Percentiles rank a stretch among this genome's conserved stretches.
Conservation (phyloP, 92 coral and sea anemone genomes). For the Siderastrea siderea region DNA sequence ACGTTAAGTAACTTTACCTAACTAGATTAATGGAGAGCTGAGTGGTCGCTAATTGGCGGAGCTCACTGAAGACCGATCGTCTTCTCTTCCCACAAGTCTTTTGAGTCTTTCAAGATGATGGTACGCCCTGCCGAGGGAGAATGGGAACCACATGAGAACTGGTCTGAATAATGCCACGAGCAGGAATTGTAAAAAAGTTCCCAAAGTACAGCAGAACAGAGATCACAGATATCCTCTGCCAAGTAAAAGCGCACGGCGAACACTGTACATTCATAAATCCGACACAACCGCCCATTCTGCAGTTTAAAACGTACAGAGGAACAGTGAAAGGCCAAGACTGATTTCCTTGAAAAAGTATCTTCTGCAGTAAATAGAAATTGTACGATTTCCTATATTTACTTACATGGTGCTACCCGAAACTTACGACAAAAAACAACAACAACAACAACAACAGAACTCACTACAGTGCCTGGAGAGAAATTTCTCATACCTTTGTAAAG, state of each 20-base stretch:
- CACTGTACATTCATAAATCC: no score
- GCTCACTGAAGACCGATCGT: slow-evolving; percentile 83
- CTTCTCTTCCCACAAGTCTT: slow-evolving; percentile 93
- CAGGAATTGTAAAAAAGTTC: no score
- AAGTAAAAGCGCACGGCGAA: no score
- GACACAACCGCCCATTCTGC: no score
- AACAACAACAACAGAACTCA: neutral
- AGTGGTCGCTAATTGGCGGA: slow-evolving; percentile 49
- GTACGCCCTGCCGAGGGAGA: slow-evolving; percentile 80
- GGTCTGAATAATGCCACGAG: neutral
- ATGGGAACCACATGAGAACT: neutral
- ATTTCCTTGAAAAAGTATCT: no score
- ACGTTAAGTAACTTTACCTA: neutral
- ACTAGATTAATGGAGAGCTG: neutral
- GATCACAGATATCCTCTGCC: no score
- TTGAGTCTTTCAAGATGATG: slow-evolving; percentile 97
- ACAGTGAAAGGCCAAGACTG: no score
- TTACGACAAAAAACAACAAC: neutral
- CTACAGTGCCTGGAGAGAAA: neutral
- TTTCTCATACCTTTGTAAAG: slow-evolving; percentile 80
- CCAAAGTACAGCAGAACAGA: no score
- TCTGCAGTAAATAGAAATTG: no score
- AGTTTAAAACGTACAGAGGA: no score
- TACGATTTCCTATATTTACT: no score
- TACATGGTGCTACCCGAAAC: neutral